Evolutionary conservation across 2,888 invertebrate species (phyloP).

Genomic region (Dichetophora obliterata): DNA sequence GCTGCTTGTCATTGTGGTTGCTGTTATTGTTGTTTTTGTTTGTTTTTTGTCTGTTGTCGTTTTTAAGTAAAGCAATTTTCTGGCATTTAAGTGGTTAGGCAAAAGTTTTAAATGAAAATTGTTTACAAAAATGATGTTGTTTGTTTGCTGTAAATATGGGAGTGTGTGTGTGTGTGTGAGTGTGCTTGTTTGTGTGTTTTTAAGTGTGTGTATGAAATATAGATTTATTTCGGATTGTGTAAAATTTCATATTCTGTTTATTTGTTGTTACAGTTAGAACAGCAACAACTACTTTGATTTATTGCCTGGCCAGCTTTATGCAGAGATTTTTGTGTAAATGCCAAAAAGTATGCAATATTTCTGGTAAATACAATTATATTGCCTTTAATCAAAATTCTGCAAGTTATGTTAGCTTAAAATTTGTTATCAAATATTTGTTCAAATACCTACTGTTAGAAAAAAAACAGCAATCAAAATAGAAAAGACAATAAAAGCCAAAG

Average conservation of each 20-base stretch:
- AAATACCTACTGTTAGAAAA: no score
- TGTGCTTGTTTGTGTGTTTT: background rate
- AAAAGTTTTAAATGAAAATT: constrained; percentile 25
- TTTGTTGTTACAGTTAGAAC: background rate
- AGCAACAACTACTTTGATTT: background rate
- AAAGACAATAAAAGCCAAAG: no score
- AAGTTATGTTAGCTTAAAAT: no score
- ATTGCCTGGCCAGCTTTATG: no score
- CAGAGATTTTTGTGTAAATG: background rate
- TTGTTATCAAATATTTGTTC: no score
- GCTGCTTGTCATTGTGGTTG: background rate
- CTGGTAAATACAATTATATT: background rate
- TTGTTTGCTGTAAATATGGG: background rate
- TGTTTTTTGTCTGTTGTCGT: no score
- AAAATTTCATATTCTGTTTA: constrained; percentile 7
- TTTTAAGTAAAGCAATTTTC: constrained; percentile 18
- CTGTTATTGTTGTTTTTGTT: background rate
- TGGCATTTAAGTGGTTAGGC: constrained; percentile 18
- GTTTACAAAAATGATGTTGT: background rate
- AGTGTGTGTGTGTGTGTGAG: background rate
- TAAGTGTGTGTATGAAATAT: background rate
- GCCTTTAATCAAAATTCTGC: no score
- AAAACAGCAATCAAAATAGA: no score
- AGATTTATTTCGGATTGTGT: constrained; percentile 15
- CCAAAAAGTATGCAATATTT: background rate